These are phyloP conservation scores for Neoaliturus tenellus DNA, from an alignment of 2,888 invertebrate genomes.

Conservation along the genomic window DNA sequence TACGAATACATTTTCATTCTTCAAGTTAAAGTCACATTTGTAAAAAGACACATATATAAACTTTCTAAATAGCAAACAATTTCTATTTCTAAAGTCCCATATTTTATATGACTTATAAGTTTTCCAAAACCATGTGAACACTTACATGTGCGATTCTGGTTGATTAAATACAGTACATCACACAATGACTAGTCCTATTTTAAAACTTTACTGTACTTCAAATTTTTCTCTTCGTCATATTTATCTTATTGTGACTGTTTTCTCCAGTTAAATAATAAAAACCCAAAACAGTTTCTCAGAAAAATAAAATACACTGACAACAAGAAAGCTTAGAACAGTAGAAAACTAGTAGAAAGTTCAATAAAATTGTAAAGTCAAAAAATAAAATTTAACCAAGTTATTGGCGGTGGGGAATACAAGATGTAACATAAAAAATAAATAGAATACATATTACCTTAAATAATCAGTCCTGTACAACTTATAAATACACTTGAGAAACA, in stretches of 20 bases:
- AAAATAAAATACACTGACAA: no score
- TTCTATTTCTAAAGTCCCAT: background rate
- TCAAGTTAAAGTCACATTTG: slow-evolving; percentile 1
- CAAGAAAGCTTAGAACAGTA: background rate
- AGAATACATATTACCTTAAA: background rate
- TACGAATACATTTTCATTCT: background rate
- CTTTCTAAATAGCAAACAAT: background rate
- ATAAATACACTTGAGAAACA: slow-evolving; percentile 7
- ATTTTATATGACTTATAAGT: background rate
- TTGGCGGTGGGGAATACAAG: slow-evolving; percentile 36
- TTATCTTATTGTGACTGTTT: background rate
- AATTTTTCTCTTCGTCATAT: background rate
- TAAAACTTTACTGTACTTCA: background rate
- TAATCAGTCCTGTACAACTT: slow-evolving; percentile 47
- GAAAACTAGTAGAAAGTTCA: background rate
- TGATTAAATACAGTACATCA: slow-evolving; percentile 14
- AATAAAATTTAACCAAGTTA: background rate
- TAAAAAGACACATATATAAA: background rate
- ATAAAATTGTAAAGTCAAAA: background rate
- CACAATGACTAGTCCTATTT: slow-evolving; percentile 18
- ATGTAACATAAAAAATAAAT: slow-evolving; percentile 33
- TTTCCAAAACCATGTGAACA: background rate
- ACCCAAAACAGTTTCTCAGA: background rate
- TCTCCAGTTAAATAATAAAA: background rate
- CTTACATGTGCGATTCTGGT: background rate